Evolutionary conservation across 2,888 invertebrate species (phyloP), one percentile per base, ranked within the genome.

Genomic region (Mactromeris polynyma): DNA sequence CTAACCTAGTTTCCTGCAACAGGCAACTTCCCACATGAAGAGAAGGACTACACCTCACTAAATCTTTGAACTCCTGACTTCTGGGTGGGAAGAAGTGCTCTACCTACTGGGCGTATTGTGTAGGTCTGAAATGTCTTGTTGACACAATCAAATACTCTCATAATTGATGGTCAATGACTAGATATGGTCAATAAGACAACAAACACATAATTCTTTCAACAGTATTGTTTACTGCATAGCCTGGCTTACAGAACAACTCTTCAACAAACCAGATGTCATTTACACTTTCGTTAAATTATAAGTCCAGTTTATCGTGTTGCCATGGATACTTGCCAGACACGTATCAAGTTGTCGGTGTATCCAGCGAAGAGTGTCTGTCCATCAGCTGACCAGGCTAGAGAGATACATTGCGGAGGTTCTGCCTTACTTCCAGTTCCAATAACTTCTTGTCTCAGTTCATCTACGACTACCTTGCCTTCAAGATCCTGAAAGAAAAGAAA

Each of bases 311-410:
- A 92, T 90, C 94, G 83, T 79, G 94, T 92, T 54, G 95, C 95
- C 95, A 95, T 95, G 85, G 96, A 97, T 58, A 99, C 99, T 97
- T 99, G 99, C 99, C 99, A 99, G 92, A 99, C 99, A 97, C 99
- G 98, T 97, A 99, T 99, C 93, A 98, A 98, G 97, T 99, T 99
- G 97, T 99, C 99, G 33, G 99, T 99, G 97, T 99, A 99, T 89
- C 99, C 99, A 96, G 99, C 99, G 96, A 99, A 99, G 95, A 99
- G 97, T 80, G 99, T 99, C 97, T 99, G 99, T 93, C 99, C 99
- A 97, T 99, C 99, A 82, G 99, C 98, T 89, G 99, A 99, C 99
- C 99, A 99, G 36, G 99, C 99, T 96, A 99, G 97, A 7, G 99
- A 99, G 94, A 99, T 97, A 97, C 99, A 99, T 97, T 99, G 98